These are phyloP conservation scores for Callithrix jacchus DNA, from an alignment of 2,113 vertebrate species.

Conservation along the genomic window DNA sequence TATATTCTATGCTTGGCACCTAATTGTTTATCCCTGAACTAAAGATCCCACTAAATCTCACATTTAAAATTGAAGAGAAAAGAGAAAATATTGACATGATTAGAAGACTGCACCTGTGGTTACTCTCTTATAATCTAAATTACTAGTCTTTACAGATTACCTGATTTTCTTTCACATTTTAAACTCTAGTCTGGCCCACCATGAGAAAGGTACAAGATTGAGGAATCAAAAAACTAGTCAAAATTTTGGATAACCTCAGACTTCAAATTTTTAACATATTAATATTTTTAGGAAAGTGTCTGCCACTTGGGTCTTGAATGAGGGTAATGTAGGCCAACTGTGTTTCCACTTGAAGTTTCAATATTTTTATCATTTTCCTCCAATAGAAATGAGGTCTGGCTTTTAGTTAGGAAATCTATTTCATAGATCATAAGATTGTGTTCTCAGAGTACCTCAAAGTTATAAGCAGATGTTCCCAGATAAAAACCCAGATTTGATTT, in stretches of 20 bases:
- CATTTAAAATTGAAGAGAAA: neutral
- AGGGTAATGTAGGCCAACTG: conserved; percentile 45
- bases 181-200: neutral
- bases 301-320: conserved; percentile 41
- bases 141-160: neutral
- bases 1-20: neutral
- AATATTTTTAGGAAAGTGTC: conserved; percentile 62
- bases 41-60: neutral
- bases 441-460: conserved; percentile 36
- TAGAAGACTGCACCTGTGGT: neutral
- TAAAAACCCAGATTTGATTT: neutral
- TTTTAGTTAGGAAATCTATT: conserved; percentile 15
- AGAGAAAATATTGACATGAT: neutral
- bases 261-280: neutral
- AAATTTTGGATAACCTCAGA: neutral
- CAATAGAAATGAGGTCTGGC: conserved; percentile 39
- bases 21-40: neutral
- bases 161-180: neutral
- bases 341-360: conserved; percentile 41
- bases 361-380: conserved; percentile 41
- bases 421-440: neutral
- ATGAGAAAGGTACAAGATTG: neutral
- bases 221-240: conserved; percentile 11
- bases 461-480: neutral
- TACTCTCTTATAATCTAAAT: neutral